Evolutionary conservation across 1,140 invertebrate genomes (phyloP).

Genomic region (Drosophila teissieri): DNA sequence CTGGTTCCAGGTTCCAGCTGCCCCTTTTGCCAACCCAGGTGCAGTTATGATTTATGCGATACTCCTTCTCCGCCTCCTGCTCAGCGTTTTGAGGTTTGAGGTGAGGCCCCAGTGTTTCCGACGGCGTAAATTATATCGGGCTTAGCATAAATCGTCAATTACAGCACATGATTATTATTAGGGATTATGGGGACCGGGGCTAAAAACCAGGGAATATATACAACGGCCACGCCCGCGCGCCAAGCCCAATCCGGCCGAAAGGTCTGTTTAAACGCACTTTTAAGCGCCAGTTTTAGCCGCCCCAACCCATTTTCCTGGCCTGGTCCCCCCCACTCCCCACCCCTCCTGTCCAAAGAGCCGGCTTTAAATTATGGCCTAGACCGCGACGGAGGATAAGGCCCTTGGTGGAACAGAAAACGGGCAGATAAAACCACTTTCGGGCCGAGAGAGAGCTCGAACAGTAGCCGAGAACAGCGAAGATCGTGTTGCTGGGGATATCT

Average conservation of each 20-base stretch:
- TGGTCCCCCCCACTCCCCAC: conserved; percentile 30
- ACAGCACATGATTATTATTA: conserved; percentile 82
- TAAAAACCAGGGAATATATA: conserved; percentile 11
- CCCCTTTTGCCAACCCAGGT: conserved; percentile 56
- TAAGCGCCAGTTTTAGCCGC: conserved; percentile 74
- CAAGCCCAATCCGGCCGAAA: conserved; percentile 74
- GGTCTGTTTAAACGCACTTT: conserved; percentile 67
- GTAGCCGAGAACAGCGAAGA: conserved; percentile 42
- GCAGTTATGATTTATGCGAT: conserved; percentile 79
- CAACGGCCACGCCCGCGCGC: conserved; percentile 66
- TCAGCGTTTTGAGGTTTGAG: conserved; percentile 43
- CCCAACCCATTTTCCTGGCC: conserved; percentile 1
- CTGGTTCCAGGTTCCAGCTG: conserved; percentile 5
- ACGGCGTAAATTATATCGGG: conserved; percentile 80
- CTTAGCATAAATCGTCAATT: conserved; percentile 82
- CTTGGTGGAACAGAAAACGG: conserved; percentile 1
- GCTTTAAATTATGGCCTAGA: conserved; percentile 65
- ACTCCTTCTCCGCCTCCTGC: conserved; percentile 22
- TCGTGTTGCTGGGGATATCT: conserved; percentile 65
- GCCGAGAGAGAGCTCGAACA: conserved; percentile 9
- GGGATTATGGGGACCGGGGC: conserved; percentile 65
- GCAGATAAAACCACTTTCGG: conserved; percentile 4
- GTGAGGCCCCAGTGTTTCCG: conserved; percentile 68
- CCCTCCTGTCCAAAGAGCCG: conserved; percentile 11
- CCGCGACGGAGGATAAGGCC: conserved; percentile 19